Conservation (phyloP, 2,888 invertebrate genomes). For the Elysia crispata region DNA sequence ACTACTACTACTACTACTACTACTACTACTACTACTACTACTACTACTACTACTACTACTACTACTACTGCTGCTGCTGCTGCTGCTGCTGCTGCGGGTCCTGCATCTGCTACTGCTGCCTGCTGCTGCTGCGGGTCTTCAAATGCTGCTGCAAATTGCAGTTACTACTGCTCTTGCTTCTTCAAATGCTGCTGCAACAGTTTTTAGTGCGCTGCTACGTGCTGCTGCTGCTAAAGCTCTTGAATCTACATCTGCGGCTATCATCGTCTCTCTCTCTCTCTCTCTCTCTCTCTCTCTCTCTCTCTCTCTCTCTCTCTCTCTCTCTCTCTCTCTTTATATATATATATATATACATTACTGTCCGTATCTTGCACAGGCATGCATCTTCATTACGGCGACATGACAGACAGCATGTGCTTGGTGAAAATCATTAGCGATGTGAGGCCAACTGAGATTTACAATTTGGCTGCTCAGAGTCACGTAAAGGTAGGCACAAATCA, state of each 20-base stretch:
- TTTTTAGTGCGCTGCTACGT: too few relatives aligned
- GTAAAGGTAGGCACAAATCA: slow-evolving; percentile 86
- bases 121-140: not conserved
- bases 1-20: slow-evolving; percentile 30
- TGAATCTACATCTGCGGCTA: too few relatives aligned
- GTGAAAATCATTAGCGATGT: slow-evolving; percentile 89
- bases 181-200: too few relatives aligned
- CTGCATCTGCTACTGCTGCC: slow-evolving; percentile 31
- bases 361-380: slow-evolving; percentile 81
- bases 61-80: slow-evolving; percentile 35
- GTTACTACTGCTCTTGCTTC: too few relatives aligned
- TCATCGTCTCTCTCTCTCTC: slow-evolving; percentile 17
- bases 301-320: slow-evolving; percentile 28
- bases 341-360: too few relatives aligned
- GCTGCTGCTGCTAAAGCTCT: too few relatives aligned
- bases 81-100: too few relatives aligned
- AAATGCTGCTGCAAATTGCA: not conserved
- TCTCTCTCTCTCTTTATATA: slow-evolving; percentile 27
- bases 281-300: slow-evolving; percentile 5
- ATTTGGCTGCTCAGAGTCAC: slow-evolving; percentile 98
- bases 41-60: slow-evolving; percentile 44
- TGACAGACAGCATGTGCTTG: slow-evolving; percentile 97
- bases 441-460: slow-evolving; percentile 95
- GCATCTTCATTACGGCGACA: slow-evolving; percentile 98
- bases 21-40: slow-evolving; percentile 42